These are phyloP conservation scores for Cranoglanis bouderius DNA, from an alignment of 2,113 vertebrate species.

Conservation along the genomic window DNA sequence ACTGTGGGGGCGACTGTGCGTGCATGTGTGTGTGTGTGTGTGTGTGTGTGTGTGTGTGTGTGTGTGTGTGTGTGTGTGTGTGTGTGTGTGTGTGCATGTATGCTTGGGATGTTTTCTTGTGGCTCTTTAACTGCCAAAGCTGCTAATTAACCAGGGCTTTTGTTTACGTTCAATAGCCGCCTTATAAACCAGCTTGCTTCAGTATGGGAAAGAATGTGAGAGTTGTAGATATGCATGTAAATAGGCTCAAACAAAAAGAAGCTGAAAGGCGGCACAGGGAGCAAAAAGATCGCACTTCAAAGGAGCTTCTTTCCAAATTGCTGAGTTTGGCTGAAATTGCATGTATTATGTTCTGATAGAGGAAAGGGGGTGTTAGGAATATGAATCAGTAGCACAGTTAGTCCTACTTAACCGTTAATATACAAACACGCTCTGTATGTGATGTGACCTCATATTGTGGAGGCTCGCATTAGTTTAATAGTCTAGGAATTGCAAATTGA, in stretches of 20 bases:
- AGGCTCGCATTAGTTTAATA: not conserved
- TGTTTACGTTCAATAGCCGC: conserved; percentile 70
- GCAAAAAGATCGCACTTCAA: not conserved
- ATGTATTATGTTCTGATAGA: not conserved
- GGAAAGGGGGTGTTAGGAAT: not conserved
- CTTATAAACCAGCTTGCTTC: conserved; percentile 65
- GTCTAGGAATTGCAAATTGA: not conserved
- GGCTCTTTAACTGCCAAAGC: conserved; percentile 70
- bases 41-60: conserved; percentile 10
- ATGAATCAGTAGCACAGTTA: not conserved
- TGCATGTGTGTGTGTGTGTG: conserved; percentile 12
- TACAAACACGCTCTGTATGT: not conserved
- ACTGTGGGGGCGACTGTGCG: not conserved
- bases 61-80: not conserved
- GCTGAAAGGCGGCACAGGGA: not conserved
- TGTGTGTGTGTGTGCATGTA: not conserved
- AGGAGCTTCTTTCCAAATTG: conserved; percentile 6
- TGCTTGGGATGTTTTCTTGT: conserved; percentile 1
- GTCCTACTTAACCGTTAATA: not conserved
- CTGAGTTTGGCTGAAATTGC: not conserved
- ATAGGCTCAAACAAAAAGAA: conserved; percentile 9
- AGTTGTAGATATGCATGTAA: conserved; percentile 60
- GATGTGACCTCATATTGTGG: not conserved
- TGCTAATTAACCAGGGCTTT: conserved; percentile 76
- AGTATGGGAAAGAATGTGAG: conserved; percentile 61